Conservation (phyloP, 2,113 vertebrate genomes). For the Malurus melanocephalus region DNA sequence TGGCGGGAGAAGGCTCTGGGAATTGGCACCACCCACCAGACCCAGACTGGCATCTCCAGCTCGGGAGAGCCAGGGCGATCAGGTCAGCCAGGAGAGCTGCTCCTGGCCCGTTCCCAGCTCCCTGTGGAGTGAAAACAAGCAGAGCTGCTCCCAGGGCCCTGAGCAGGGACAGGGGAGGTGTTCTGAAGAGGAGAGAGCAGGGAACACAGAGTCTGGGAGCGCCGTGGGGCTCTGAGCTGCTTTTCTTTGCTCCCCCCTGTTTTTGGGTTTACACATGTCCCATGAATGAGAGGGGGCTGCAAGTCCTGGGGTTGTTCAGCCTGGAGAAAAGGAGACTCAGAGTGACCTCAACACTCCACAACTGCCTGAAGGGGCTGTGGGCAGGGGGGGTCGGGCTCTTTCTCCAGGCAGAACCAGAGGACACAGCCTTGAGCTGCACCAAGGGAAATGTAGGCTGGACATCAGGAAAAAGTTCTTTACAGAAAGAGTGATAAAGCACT, state of each 20-base stretch:
- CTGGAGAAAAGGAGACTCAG: too few relatives aligned
- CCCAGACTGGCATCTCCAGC: background rate
- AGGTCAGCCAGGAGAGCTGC: background rate
- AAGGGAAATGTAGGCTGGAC: too few relatives aligned
- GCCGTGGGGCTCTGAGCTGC: background rate
- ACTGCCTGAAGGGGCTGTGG: too few relatives aligned
- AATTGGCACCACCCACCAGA: constrained; percentile 11
- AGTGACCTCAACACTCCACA: too few relatives aligned
- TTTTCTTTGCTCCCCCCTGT: background rate
- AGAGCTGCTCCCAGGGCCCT: background rate
- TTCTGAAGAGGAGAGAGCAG: background rate
- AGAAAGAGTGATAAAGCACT: too few relatives aligned
- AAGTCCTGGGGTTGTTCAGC: too few relatives aligned
- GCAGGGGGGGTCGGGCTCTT: too few relatives aligned
- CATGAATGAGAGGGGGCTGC: too few relatives aligned
- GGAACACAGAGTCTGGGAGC: background rate
- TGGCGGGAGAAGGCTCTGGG: background rate
- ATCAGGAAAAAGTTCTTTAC: too few relatives aligned
- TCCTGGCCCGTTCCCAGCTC: background rate
- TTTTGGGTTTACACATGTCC: background rate
- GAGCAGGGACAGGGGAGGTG: background rate
- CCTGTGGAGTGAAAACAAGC: background rate
- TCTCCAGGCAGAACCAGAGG: too few relatives aligned
- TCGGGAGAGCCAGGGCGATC: fast-evolving
- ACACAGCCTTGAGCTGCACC: too few relatives aligned